A percentile compares a stretch with the other conserved stretches of the same genome.
These are phyloP conservation scores for Caenorhabditis inopinata DNA, from an alignment of 1,140 invertebrate genomes.

Conservation along the genomic window DNA sequence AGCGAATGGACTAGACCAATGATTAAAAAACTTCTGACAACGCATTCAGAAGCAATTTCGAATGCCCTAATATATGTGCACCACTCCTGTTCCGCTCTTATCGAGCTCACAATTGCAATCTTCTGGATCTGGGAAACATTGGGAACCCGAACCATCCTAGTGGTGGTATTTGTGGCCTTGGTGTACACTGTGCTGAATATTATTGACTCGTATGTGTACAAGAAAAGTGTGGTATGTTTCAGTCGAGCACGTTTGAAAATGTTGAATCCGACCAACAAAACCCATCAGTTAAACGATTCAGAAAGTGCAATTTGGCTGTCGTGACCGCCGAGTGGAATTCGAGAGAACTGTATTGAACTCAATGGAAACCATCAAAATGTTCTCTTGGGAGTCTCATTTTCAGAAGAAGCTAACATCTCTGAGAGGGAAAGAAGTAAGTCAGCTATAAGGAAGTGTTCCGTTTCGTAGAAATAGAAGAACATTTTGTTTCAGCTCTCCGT, in stretches of 20 bases:
- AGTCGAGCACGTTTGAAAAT: not conserved
- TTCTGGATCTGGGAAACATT: constrained; percentile 21
- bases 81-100: not conserved
- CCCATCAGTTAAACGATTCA: not conserved
- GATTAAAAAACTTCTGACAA: constrained; percentile 21
- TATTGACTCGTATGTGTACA: constrained; percentile 17
- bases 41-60: constrained; percentile 19
- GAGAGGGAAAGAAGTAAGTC: not conserved
- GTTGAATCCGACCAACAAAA: no score
- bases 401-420: not conserved
- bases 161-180: not conserved
- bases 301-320: constrained; percentile 3
- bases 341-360: not conserved
- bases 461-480: no score
- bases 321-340: not conserved
- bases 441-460: not conserved
- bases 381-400: constrained; percentile 2
- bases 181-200: not conserved
- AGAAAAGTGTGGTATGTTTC: not conserved
- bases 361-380: constrained; percentile 29
- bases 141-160: not conserved
- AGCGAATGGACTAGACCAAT: not conserved
- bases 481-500: constrained; percentile 3
- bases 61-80: not conserved
- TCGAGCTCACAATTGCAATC: not conserved